Evolutionary conservation across 2,888 invertebrate genomes (phyloP).

Genomic region (Clepsis dumicolana): DNA sequence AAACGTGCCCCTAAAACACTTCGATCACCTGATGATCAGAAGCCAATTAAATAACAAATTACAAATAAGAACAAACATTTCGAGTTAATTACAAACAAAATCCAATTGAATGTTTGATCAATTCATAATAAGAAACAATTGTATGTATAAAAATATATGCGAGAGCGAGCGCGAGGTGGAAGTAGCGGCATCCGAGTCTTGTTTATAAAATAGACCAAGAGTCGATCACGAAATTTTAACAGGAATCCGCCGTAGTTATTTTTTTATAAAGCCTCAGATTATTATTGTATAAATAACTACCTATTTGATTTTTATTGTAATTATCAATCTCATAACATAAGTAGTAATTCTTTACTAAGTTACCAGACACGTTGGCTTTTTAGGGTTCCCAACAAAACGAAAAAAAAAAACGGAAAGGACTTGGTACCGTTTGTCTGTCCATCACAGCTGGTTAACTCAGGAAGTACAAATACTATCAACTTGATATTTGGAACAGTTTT

Average conservation of each 20-base stretch:
- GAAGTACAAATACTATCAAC: too few species aligned
- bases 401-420: too few species aligned
- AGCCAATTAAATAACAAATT: conserved; percentile 80
- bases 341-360: too few species aligned
- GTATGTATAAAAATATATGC: conserved; percentile 77
- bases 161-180: conserved; percentile 68
- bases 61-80: conserved; percentile 75
- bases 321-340: too few species aligned
- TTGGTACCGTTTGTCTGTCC: too few species aligned
- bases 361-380: too few species aligned
- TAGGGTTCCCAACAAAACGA: too few species aligned
- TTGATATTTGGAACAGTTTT: too few species aligned
- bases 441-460: too few species aligned
- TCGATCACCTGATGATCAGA: conserved; percentile 70
- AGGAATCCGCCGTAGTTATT: not conserved
- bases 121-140: conserved; percentile 83
- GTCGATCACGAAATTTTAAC: not conserved
- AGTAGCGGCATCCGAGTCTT: conserved; percentile 74
- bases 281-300: too few species aligned
- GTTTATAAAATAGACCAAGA: conserved; percentile 61
- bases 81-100: conserved; percentile 78
- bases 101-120: conserved; percentile 81
- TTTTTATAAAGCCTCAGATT: too few species aligned
- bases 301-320: too few species aligned
- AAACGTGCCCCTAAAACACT: conserved; percentile 54